Base-by-base conservation (phyloP, 2,888 invertebrate genomes). In the Drosophila anomalata region DNA sequence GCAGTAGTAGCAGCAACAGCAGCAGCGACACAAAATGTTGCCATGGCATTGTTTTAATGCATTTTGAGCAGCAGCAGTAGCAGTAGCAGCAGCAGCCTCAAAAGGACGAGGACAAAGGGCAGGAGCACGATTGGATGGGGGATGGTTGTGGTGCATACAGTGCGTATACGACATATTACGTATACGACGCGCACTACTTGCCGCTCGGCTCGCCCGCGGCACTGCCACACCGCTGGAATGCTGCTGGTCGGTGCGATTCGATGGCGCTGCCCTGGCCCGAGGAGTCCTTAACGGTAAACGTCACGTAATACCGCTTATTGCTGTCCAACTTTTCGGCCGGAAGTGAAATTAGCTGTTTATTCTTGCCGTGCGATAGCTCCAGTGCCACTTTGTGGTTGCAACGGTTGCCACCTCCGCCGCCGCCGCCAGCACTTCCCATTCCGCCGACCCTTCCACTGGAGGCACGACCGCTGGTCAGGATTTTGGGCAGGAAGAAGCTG, bases 301-400 rank as follows among this genome's bases (percentile, higher is more conserved):
- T 97, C 67, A 98, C 97, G 91, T 97, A 97, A 92, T 97, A 98
- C 89, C 96, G 94, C 92, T 97, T 97, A 90, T 96, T 96, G 89
- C 96, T 96, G 91, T 97, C 97, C 84, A 97, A 92, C 90, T 94
- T 95, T 88, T 97, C 96, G 20, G 97, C 95, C 56, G 97, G 97
- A 91, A 97, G 93, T 83, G 97, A 95, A 89, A 97, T 97, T 76
- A 97, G 93, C 91, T 97, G 96, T 89, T 96, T 96, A 89, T 96
- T 96, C 59, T 95, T 94, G 44, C 97, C 97, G 84, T 97, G 96
- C 58, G 95, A 96, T 57, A 97, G 94, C 91, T 97, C 97, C 75
- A 97, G 93, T 47, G 95, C 95, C 29, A 95, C 95, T 75, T 95
- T 92, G 82, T 93, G 93, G 60, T 86, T 89, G 73, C 89, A 88